A percentile compares a stretch with the other conserved stretches of the same genome.
phyloP scores from a whole-genome alignment of 2,888 invertebrate species.

The Orchesella flavescens region DNA sequence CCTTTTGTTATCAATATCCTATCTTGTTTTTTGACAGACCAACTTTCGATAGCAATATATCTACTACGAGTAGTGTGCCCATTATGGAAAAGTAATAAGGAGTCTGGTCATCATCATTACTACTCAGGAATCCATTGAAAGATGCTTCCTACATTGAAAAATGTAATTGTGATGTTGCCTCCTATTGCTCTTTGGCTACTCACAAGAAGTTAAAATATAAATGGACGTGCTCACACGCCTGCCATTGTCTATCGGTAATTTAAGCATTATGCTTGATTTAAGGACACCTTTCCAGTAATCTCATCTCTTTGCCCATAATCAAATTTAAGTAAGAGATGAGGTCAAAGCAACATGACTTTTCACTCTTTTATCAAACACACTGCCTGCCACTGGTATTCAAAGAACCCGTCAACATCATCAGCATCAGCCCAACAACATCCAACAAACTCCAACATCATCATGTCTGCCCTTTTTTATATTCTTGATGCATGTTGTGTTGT shows the following conservation, averaged over 20 bases:
- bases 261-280: neutral
- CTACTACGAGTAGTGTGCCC: conserved; percentile 16
- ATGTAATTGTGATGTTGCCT: neutral
- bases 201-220: conserved; percentile 2
- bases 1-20: conserved; percentile 7
- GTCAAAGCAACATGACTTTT: conserved; percentile 52
- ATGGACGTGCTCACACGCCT: conserved; percentile 28
- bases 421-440: too few relatives aligned
- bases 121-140: conserved; percentile 7
- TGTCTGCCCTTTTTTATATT: neutral
- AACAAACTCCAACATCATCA: neutral
- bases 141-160: neutral
- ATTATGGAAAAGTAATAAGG: conserved; percentile 46
- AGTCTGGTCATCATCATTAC: neutral
- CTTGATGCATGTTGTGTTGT: neutral
- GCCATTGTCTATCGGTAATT: conserved; percentile 34
- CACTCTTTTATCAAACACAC: conserved; percentile 42
- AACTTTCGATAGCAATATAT: conserved; percentile 33
- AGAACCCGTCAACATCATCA: conserved; percentile 16
- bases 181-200: neutral
- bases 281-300: conserved; percentile 39
- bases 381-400: conserved; percentile 52
- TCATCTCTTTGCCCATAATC: conserved; percentile 1
- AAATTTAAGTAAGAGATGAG: conserved; percentile 24
- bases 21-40: conserved; percentile 33